phyloP scores from a whole-genome alignment of 1,140 invertebrate species.

The Mycetomoellerius zeteki region DNA sequence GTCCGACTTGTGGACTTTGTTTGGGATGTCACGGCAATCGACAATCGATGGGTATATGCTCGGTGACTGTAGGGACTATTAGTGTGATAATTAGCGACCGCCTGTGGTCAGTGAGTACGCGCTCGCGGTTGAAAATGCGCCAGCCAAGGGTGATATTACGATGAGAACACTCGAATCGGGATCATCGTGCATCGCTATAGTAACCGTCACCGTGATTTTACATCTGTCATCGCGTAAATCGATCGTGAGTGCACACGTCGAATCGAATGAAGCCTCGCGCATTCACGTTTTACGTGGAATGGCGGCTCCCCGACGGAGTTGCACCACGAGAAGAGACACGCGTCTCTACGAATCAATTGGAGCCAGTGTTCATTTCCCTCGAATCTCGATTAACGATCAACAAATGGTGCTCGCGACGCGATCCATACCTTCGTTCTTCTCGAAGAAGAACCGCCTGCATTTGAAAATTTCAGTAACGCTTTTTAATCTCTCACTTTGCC shows the following conservation, averaged over 20 bases:
- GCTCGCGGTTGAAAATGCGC: slow-evolving; percentile 28
- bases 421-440: background rate
- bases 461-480: background rate
- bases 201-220: slow-evolving; percentile 18
- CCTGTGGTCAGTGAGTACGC: slow-evolving; percentile 23
- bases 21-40: slow-evolving; percentile 17
- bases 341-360: background rate
- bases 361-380: background rate
- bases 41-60: slow-evolving; percentile 18
- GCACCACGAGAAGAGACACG: background rate
- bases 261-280: background rate
- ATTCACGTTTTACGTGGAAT: background rate
- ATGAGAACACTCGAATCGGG: slow-evolving; percentile 36
- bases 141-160: slow-evolving; percentile 3
- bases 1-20: no score
- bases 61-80: slow-evolving; percentile 30
- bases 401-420: background rate
- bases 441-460: background rate
- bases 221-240: slow-evolving; percentile 12
- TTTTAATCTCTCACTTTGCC: background rate
- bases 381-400: background rate
- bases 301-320: background rate
- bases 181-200: slow-evolving; percentile 36
- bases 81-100: slow-evolving; percentile 48
- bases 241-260: background rate